Evolutionary conservation across 2,113 vertebrate genomes (phyloP), one percentile per base, ranked within the genome.

Genomic region (Pseudopodoces humilis): DNA sequence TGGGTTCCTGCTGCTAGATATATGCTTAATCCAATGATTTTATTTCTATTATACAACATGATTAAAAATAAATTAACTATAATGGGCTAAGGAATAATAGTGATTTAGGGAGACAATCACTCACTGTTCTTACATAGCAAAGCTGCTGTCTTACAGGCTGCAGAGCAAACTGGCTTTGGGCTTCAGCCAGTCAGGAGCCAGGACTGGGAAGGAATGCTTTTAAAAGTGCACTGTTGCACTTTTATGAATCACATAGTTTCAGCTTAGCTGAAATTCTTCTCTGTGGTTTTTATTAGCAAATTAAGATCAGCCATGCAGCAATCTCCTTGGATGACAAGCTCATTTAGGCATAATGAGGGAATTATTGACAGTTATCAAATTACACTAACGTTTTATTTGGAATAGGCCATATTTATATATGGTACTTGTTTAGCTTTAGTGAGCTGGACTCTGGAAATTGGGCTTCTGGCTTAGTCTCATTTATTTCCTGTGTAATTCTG

Each of bases 401-500:
- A 97, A 88, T 81, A 81, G 72, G 59, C 52, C 95, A 80, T 78
- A 95, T 97, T 97, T 94, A 96, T 95, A 59, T 62, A 91, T 94
- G 74, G 79, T 94, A 55, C 81, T 96, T 95, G 83, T 92, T 95
- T 92, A 78, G 91, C 88, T 84, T 87, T 96, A 86, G 84, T 83
- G 93, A 94, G 90, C 86, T 96, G 86, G 92, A 72, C 95, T 96
- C 86, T 95, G 84, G 84, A 95, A 97, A 92, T 95, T 97, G 87
- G 71, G 86, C 94, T 95, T 97, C 92, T 96, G 95, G 64, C 70
- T 97, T 90, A 94, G 87, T 94, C 84, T 97, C 95, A 96, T 98
- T 98, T 98, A 96, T 97, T 98, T 97, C 81, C 87, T 94, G 74
- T 87, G 92, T 97, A 97, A 97, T 97, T 97, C 97, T 95, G 96